Conservation (phyloP, 2,888 invertebrate genomes). For the Agriopis marginaria region DNA sequence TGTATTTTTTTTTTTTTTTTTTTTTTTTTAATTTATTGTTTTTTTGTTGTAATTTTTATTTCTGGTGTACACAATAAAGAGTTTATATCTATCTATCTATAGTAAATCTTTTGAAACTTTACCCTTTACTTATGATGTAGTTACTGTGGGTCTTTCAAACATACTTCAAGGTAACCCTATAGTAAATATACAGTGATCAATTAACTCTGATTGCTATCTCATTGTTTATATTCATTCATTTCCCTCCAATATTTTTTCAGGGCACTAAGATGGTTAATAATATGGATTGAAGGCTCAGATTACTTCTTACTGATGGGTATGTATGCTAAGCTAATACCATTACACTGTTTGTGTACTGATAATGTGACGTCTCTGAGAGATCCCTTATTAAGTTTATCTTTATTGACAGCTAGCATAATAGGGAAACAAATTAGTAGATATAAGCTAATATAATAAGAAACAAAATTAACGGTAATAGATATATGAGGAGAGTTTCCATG, state of each 20-base stretch:
- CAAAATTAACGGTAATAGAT: no score
- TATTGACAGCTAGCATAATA: not conserved
- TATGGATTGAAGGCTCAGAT: not conserved
- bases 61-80: no score
- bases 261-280: not conserved
- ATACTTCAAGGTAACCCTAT: not conserved
- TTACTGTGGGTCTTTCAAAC: not conserved
- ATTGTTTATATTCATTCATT: not conserved
- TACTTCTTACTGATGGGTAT: not conserved
- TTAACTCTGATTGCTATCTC: not conserved
- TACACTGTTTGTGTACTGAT: not conserved
- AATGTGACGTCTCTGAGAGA: not conserved
- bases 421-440: not conserved
- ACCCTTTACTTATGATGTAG: not conserved
- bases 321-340: slow-evolving; percentile 1
- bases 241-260: not conserved
- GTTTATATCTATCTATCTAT: no score
- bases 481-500: no score
- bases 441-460: not conserved
- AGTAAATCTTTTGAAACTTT: no score
- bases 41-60: no score
- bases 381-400: not conserved
- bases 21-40: no score
- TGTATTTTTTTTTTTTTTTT: no score
- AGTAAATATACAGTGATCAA: not conserved